Evolutionary conservation across 1,140 invertebrate genomes (phyloP).

Genomic region (Calycopis cecrops): DNA sequence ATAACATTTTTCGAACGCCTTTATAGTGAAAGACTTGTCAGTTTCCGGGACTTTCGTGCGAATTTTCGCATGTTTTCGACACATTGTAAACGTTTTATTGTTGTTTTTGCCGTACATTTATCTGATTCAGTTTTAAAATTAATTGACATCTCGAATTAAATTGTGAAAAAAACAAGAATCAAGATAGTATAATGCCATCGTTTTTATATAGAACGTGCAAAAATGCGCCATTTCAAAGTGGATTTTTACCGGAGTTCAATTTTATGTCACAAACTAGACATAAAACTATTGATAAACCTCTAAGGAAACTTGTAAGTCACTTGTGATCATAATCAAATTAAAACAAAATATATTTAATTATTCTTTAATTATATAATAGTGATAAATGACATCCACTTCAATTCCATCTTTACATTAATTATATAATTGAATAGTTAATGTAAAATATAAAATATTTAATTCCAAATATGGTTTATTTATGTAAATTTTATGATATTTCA

Average conservation of each 20-base stretch:
- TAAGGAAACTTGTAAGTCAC: conserved; percentile 32
- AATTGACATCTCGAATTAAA: too few relatives aligned
- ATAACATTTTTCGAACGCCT: conserved; percentile 31
- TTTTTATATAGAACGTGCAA: conserved; percentile 60
- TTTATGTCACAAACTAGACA: conserved; percentile 30
- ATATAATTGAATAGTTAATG: neutral
- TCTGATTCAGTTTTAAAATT: too few relatives aligned
- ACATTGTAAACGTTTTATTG: conserved; percentile 10
- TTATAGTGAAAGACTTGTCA: conserved; percentile 33
- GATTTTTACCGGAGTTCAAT: conserved; percentile 44
- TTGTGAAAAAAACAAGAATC: too few relatives aligned
- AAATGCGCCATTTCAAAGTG: conserved; percentile 49
- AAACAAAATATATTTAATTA: neutral
- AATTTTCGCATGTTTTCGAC: conserved; percentile 27
- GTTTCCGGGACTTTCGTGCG: conserved; percentile 27
- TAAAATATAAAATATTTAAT: too few relatives aligned
- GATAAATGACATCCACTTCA: neutral
- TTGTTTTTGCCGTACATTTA: neutral
- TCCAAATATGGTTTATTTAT: too few relatives aligned
- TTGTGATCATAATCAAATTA: neutral
- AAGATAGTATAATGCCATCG: conserved; percentile 33
- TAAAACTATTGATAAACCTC: conserved; percentile 36
- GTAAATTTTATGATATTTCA: too few relatives aligned
- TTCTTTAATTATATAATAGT: neutral
- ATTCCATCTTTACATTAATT: neutral